Base-by-base conservation (phyloP, 2,888 invertebrate genomes). In the Pristionchus japonicus region DNA sequence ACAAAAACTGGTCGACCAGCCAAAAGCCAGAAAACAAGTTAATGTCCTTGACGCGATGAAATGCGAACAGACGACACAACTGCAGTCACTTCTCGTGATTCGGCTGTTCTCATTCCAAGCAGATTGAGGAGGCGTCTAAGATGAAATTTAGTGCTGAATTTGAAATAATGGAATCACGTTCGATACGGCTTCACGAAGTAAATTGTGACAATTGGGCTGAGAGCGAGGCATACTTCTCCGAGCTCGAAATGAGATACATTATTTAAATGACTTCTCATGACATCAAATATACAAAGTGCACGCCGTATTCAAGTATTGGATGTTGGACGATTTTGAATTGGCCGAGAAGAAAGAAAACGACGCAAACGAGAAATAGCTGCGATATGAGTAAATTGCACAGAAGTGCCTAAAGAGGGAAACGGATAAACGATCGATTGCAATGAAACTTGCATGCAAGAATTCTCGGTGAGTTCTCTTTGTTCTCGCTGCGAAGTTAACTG, bases 181-280 rank as follows among this genome's bases (percentile, higher is more conserved):
- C 74, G 23, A 77, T 77, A 77, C 27, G 74, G 43, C 6, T 77
- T 77, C 3, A 77, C 23, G 27, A 77, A 77, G 43, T 77, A 77
- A 27, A 77, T 77, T 17, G 74, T 77, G 43, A 13, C 23, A 15
- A 77, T 43, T 15, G 43, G 74, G 13, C 74, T 74, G 43, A 43
- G 20, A 40, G 43, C 74, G n/a, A 74, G 20, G 13, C 74, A 74
- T 1, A 74, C 13, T 40, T 74, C 40, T 15, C 37, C 70, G 15
- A 43, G 43, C 70, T 37, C 70, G 17, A 11, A 43, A 43, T 11
- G 43, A 43, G n/a, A n/a, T n/a, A n/a, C n/a, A n/a, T n/a, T n/a
- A n/a, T n/a, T n/a, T 43, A 43, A 43, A 43, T 11, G 11, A 43
- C 43, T 43, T 20, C 37, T 37, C 27, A 3, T 70, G 11, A 34